These are phyloP conservation scores for Pagrus major DNA, from an alignment of 2,113 vertebrate species.

Conservation along the genomic window DNA sequence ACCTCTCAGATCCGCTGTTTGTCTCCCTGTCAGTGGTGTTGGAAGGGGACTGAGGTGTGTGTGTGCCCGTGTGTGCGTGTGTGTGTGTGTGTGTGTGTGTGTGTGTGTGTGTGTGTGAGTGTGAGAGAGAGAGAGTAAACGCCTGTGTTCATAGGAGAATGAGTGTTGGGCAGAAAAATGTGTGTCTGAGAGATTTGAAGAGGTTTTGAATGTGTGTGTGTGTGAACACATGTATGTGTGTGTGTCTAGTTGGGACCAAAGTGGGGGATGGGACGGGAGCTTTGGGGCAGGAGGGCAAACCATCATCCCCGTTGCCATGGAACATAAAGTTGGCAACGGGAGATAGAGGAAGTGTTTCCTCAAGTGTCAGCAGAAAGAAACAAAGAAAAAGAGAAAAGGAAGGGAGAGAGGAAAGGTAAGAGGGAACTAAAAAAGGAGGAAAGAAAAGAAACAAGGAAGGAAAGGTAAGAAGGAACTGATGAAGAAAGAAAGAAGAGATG, in stretches of 20 bases:
- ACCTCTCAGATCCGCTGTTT: conserved; percentile 69
- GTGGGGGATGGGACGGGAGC: conserved; percentile 15
- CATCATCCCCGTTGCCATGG: conserved; percentile 66
- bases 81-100: conserved; percentile 22
- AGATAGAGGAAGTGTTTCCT: conserved; percentile 59
- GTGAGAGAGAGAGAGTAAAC: conserved; percentile 18
- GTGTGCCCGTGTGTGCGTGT: conserved; percentile 17
- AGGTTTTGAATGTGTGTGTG: conserved; percentile 26
- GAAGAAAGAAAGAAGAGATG: not conserved
- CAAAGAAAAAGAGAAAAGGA: conserved; percentile 25
- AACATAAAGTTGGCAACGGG: conserved; percentile 69
- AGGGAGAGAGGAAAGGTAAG: not conserved
- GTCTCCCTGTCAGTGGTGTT: conserved; percentile 75
- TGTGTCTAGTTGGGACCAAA: conserved; percentile 14
- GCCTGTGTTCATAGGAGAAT: conserved; percentile 27
- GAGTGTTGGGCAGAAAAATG: conserved; percentile 25
- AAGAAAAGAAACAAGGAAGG: not conserved
- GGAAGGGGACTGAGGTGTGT: conserved; percentile 46
- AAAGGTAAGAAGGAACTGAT: not conserved
- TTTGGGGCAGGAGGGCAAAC: conserved; percentile 52
- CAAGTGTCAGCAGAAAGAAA: conserved; percentile 61
- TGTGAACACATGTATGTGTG: conserved; percentile 9
- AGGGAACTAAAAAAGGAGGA: not conserved
- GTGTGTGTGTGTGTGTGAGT: conserved; percentile 30
- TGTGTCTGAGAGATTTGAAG: conserved; percentile 39